phyloP scores from a whole-genome alignment of 2,888 invertebrate species.

The Eupithecia pulchellata region DNA sequence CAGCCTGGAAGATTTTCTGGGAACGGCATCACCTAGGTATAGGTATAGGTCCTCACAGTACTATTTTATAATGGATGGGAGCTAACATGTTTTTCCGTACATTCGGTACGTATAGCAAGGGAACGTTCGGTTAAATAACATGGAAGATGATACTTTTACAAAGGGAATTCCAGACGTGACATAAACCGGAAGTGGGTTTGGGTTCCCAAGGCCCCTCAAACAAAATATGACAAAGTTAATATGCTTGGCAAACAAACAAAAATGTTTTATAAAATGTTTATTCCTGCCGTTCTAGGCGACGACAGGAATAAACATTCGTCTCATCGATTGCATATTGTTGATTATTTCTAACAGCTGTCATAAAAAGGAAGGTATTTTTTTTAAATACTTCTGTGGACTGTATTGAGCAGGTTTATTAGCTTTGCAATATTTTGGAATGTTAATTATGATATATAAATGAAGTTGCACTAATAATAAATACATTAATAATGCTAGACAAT shows the following conservation, averaged over 20 bases:
- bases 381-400: too few species aligned
- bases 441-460: too few species aligned
- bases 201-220: neutral
- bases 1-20: constrained; percentile 4
- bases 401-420: too few species aligned
- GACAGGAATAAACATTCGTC: too few species aligned
- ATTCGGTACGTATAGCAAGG: neutral
- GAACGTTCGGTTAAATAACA: neutral
- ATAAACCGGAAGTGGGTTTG: constrained; percentile 6
- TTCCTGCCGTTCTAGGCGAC: neutral
- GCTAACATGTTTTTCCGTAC: neutral
- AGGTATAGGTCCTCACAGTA: neutral
- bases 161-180: constrained; percentile 9
- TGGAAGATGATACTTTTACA: constrained; percentile 14
- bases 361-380: too few species aligned
- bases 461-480: too few species aligned
- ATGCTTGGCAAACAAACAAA: constrained; percentile 7
- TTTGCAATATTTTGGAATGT: too few species aligned
- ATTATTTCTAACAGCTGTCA: too few species aligned
- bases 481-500: too few species aligned
- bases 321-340: neutral
- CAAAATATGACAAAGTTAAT: neutral
- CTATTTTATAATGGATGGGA: neutral
- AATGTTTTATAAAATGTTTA: neutral
- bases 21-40: neutral